Evolutionary conservation across 2,797 vertebrate genomes (phyloP), one percentile per base, ranked within the genome.

Genomic region (Anniella stebbinsi): DNA sequence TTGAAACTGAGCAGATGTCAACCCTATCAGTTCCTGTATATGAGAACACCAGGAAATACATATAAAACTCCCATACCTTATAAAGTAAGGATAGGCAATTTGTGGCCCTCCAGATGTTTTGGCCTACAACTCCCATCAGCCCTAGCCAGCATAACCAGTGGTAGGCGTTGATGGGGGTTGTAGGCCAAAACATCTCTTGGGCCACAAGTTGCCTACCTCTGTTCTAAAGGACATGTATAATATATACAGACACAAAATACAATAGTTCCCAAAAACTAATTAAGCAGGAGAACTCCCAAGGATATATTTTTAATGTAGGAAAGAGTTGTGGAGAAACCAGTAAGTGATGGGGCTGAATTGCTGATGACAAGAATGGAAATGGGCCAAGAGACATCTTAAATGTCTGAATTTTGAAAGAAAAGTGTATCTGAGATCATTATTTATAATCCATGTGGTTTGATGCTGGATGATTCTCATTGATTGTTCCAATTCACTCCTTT

Each of bases 331-430:
- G 9, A 86, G 38, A 25, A 21, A 4, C 51, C 80, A 78, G 84
- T n/a, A 91, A 38, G 0, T 1, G 81, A 82, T 82, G 87, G 45
- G 80, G n/a, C 67, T 23, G 87, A 91, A 66, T 33, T 90, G 72
- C 67, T 54, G 80, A 89, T 87, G 63, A 78, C 0, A 86, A 60
- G 84, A 66, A 72, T 51, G 60, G 75, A 93, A 90, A 86, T 10
- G 85, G 76, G 82, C 9, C 89, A 93, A 89, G 84, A 86, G 88
- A 72, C 2, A 23, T 83, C 82, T 82, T 48, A 2, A 0, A 88
- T 87, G 85, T 76, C 70, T 30, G 80, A 84, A 80, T 82, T 2
- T 3, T 87, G 1, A 36, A 30, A 93, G 86, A 77, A 9, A 87
- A 80, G 73, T 36, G 2, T 45, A 7, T 4, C 77, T 23, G 81